These are phyloP conservation scores for Gymnarchus niloticus DNA, from an alignment of 2,113 vertebrate genomes.

Conservation along the genomic window DNA sequence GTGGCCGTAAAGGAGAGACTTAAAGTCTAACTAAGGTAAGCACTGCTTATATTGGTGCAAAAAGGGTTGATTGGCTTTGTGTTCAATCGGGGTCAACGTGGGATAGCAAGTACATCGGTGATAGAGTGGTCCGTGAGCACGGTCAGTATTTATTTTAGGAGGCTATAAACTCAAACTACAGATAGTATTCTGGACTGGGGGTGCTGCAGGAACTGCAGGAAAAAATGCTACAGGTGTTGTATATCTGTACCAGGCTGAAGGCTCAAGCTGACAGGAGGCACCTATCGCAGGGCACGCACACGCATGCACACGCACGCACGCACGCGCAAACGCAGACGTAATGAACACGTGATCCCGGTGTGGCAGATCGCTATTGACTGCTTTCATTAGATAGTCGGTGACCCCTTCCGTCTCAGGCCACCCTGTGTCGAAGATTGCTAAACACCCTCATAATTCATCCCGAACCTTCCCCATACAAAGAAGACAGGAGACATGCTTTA, in stretches of 20 bases:
- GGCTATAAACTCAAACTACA: conserved; percentile 21
- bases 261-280: background rate
- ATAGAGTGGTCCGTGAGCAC: conserved; percentile 26
- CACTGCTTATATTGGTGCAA: conserved; percentile 28
- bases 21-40: conserved; percentile 18
- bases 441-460: conserved; percentile 68
- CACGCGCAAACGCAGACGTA: conserved; percentile 36
- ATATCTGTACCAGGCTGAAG: background rate
- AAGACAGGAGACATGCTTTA: conserved; percentile 65
- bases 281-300: background rate
- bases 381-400: conserved; percentile 71
- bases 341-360: conserved; percentile 63
- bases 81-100: conserved; percentile 32
- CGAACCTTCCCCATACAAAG: conserved; percentile 58
- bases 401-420: conserved; percentile 60
- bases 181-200: background rate
- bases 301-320: background rate
- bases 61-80: conserved; percentile 30
- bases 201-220: too few species aligned
- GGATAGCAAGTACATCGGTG: conserved; percentile 31
- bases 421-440: conserved; percentile 64
- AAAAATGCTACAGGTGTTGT: background rate
- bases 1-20: background rate
- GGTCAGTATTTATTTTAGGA: conserved; percentile 25
- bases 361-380: conserved; percentile 71